Conservation (phyloP, 2,888 invertebrate genomes). For the Allolobophora icterica region DNA sequence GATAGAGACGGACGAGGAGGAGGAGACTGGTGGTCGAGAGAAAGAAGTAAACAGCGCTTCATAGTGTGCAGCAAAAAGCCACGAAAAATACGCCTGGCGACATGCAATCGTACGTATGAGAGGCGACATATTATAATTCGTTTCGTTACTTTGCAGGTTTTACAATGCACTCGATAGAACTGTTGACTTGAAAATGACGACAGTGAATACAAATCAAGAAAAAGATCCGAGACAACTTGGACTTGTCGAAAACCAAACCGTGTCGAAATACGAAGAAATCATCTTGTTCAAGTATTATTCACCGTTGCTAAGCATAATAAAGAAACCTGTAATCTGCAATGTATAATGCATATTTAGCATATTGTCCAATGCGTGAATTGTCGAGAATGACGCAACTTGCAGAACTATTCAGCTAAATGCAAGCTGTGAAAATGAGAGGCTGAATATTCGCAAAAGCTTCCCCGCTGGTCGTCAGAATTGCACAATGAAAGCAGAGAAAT, state of each 20-base stretch:
- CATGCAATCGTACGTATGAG: too few relatives aligned
- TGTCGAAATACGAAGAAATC: slow-evolving; percentile 18
- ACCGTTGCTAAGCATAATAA: neutral
- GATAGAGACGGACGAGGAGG: too few relatives aligned
- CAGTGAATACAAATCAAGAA: neutral
- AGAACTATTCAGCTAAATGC: neutral
- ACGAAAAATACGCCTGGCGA: too few relatives aligned
- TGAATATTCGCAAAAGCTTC: neutral
- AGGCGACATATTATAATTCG: neutral
- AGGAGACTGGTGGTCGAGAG: too few relatives aligned
- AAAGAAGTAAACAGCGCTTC: too few relatives aligned
- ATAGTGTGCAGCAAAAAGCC: too few relatives aligned
- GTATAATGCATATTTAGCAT: too few relatives aligned
- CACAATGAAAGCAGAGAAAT: too few relatives aligned
- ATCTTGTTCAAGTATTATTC: neutral
- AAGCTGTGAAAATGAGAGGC: neutral
- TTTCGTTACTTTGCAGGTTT: slow-evolving; percentile 17
- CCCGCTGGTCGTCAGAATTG: neutral
- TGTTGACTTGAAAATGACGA: neutral
- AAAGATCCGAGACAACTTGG: slow-evolving; percentile 6
- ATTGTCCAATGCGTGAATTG: too few relatives aligned
- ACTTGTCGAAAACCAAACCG: neutral
- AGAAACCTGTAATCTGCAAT: neutral
- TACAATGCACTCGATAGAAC: neutral
- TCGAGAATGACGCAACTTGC: neutral